A percentile compares a stretch with the other conserved stretches of the same genome.
phyloP scores from a whole-genome alignment of 2,797 vertebrate species.

The Podarcis siculus region DNA sequence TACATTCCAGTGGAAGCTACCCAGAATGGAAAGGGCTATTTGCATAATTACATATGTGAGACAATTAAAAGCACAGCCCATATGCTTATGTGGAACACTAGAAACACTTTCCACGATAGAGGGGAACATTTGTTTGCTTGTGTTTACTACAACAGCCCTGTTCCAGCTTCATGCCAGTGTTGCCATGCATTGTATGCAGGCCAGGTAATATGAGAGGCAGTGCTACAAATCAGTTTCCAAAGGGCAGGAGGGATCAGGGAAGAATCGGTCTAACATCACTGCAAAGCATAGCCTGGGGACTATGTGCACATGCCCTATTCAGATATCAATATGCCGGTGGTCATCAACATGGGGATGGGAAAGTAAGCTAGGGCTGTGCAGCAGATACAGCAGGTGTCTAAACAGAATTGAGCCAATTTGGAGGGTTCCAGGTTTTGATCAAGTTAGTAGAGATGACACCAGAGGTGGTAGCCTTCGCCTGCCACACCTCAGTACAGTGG shows the following conservation, averaged over 20 bases:
- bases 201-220: background rate
- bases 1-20: background rate
- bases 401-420: too few species aligned
- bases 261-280: background rate
- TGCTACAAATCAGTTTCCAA: background rate
- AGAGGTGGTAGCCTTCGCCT: too few species aligned
- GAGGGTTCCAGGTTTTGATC: too few species aligned
- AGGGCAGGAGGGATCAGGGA: background rate
- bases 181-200: too few species aligned
- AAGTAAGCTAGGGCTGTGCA: too few species aligned
- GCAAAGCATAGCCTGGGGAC: background rate
- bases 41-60: constrained; percentile 6
- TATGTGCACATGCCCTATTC: too few species aligned
- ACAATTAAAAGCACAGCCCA: background rate
- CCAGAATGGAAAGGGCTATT: background rate
- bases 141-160: background rate
- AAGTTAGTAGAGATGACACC: too few species aligned
- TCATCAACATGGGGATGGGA: too few species aligned
- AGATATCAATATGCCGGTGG: too few species aligned
- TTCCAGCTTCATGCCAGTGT: background rate
- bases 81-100: background rate
- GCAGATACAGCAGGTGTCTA: too few species aligned
- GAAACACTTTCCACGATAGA: background rate
- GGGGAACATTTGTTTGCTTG: background rate
- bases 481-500: too few species aligned